Evolutionary conservation across 2,797 vertebrate genomes (phyloP).

Genomic region (Gadopsis bispinosus): DNA sequence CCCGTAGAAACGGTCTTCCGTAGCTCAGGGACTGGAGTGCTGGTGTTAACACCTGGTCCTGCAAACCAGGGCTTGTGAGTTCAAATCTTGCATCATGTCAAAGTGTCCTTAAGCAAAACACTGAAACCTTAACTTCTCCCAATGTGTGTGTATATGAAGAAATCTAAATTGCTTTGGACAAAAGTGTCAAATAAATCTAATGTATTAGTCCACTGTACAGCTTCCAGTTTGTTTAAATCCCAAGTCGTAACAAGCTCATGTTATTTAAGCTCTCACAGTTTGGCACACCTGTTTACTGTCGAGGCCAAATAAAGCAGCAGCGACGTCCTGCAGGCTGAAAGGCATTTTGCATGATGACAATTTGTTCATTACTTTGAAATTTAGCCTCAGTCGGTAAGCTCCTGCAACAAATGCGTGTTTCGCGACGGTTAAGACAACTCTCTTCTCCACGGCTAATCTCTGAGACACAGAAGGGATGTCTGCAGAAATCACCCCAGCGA

Average conservation of each 20-base stretch:
- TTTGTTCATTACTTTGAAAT: constrained; percentile 73
- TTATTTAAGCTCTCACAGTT: neutral
- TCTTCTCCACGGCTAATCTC: constrained; percentile 55
- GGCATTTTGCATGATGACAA: constrained; percentile 57
- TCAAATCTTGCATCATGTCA: too few relatives aligned
- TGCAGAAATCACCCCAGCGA: constrained; percentile 36
- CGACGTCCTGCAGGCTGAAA: constrained; percentile 27
- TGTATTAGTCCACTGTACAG: neutral
- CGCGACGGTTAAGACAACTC: constrained; percentile 59
- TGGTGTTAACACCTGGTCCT: neutral
- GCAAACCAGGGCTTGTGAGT: too few relatives aligned
- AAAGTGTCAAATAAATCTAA: neutral
- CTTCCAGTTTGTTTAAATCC: neutral
- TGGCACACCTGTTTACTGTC: constrained; percentile 16
- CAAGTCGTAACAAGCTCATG: neutral
- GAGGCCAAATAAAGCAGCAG: constrained; percentile 39
- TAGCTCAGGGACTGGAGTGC: neutral
- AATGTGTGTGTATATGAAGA: too few relatives aligned
- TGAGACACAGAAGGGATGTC: constrained; percentile 55
- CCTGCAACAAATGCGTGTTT: constrained; percentile 58
- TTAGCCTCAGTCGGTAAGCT: constrained; percentile 55
- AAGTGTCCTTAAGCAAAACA: too few relatives aligned
- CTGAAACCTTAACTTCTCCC: too few relatives aligned
- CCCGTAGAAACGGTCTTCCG: neutral
- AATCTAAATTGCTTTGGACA: neutral